Conservation (phyloP, 1,140 invertebrate genomes). For the Diorhabda carinulata region DNA sequence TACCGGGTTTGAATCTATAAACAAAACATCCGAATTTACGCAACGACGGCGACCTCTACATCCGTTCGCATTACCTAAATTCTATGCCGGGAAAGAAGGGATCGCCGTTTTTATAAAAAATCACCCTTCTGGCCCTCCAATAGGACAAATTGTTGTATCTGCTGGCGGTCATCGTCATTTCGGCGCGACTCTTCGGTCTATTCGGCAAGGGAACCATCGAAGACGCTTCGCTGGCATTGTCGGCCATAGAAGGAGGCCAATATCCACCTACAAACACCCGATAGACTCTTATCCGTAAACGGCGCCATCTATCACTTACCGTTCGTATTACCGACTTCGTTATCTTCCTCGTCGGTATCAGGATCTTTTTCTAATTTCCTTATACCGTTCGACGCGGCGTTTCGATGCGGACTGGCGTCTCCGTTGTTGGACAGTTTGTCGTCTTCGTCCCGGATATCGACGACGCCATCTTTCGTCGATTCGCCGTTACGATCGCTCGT, state of each 20-base stretch:
- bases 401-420: slow-evolving; percentile 28
- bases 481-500: slow-evolving; percentile 28
- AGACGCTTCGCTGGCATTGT: slow-evolving; percentile 53
- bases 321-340: slow-evolving; percentile 18
- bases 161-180: slow-evolving; percentile 44
- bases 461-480: slow-evolving; percentile 46
- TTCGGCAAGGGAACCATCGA: slow-evolving; percentile 46
- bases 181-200: slow-evolving; percentile 45
- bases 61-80: slow-evolving; percentile 50
- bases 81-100: slow-evolving; percentile 85
- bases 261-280: slow-evolving; percentile 49
- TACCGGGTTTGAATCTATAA: slow-evolving; percentile 72
- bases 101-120: slow-evolving; percentile 92
- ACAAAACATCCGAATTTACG: too few relatives aligned
- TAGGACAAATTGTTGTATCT: slow-evolving; percentile 77
- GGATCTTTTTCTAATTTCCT: slow-evolving; percentile 41
- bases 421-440: slow-evolving; percentile 28
- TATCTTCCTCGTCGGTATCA: slow-evolving; percentile 43
- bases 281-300: too few relatives aligned
- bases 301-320: slow-evolving; percentile 11
- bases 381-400: slow-evolving; percentile 22
- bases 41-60: too few relatives aligned
- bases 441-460: slow-evolving; percentile 39
- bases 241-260: slow-evolving; percentile 53
- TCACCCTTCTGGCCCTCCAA: slow-evolving; percentile 79